These are phyloP conservation scores for Apis laboriosa DNA, from an alignment of 1,140 invertebrate genomes.

Conservation along the genomic window DNA sequence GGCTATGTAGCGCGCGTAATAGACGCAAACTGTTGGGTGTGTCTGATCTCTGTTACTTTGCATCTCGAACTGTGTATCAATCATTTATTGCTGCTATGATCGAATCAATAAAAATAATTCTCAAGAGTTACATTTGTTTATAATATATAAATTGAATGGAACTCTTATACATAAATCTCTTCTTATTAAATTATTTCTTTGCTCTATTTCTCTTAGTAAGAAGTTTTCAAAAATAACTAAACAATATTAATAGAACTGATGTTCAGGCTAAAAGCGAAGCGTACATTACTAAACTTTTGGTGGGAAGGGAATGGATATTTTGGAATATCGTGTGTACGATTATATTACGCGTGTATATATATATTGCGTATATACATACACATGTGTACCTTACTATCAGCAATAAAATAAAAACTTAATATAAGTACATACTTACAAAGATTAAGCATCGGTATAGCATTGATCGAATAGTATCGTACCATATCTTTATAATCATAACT, in stretches of 20 bases:
- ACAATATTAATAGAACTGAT: slow-evolving; percentile 75
- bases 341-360: slow-evolving; percentile 15
- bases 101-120: slow-evolving; percentile 6
- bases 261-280: slow-evolving; percentile 57
- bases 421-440: background rate
- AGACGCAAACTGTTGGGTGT: slow-evolving; percentile 66
- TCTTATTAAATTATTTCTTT: slow-evolving; percentile 18
- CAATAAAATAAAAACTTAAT: background rate
- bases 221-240: slow-evolving; percentile 73
- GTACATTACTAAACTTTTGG: slow-evolving; percentile 15
- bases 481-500: no score
- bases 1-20: slow-evolving; percentile 58
- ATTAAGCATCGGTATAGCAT: background rate
- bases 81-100: background rate
- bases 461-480: no score
- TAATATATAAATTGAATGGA: background rate
- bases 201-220: slow-evolving; percentile 44
- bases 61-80: background rate
- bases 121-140: background rate
- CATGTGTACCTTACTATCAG: background rate
- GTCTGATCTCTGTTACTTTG: slow-evolving; percentile 40
- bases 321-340: slow-evolving; percentile 62
- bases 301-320: slow-evolving; percentile 72
- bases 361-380: background rate
- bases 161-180: slow-evolving; percentile 44